A percentile compares a stretch with the other conserved stretches of the same genome.
phyloP scores from a whole-genome alignment of 2,797 vertebrate species.

The Falco rusticolus region DNA sequence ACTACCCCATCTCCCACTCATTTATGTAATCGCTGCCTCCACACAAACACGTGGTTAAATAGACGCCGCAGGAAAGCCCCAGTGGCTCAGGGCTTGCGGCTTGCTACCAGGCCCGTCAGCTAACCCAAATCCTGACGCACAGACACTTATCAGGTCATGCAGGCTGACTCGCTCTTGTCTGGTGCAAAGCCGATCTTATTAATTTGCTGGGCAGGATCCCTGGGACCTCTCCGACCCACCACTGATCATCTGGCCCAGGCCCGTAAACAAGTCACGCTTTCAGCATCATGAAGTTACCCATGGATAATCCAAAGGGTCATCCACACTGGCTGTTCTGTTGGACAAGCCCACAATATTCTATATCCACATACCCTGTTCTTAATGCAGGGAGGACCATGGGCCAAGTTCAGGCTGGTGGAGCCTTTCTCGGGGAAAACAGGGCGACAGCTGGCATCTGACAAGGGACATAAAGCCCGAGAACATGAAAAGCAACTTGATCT shows the following conservation, averaged over 20 bases:
- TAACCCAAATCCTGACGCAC: background rate
- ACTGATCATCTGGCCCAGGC: background rate
- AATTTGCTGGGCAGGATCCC: background rate
- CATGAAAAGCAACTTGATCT: background rate
- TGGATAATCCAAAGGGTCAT: background rate
- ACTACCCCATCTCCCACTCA: background rate
- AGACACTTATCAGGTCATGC: rapidly evolving
- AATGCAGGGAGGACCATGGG: background rate
- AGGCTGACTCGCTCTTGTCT: background rate
- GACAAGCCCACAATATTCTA: background rate
- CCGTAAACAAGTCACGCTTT: background rate
- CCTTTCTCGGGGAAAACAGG: background rate
- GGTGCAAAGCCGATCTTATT: background rate
- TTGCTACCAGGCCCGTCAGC: background rate
- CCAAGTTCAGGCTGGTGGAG: background rate
- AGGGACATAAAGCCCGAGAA: background rate
- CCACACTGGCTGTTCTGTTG: background rate
- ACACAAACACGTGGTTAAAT: background rate
- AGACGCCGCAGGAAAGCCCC: background rate
- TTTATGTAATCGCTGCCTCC: background rate
- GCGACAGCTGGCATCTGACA: background rate
- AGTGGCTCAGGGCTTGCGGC: background rate
- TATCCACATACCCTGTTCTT: background rate
- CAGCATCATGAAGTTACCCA: background rate
- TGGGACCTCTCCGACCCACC: background rate